Base-by-base conservation (phyloP, 2,113 vertebrate species). In the Mus spicilegus region DNA sequence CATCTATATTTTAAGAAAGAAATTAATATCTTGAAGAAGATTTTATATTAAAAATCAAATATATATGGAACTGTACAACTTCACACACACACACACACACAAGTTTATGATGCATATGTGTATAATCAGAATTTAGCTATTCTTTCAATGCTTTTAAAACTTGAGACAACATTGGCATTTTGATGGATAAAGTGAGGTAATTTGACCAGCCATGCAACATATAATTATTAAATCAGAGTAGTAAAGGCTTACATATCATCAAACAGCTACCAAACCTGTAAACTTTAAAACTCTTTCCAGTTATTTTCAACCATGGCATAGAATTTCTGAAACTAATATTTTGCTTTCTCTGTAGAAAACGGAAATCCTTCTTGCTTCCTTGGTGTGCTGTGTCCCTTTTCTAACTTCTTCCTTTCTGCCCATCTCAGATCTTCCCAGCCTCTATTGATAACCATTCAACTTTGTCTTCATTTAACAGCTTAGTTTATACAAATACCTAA, bases 121-220 rank as follows among this genome's bases (percentile, higher is more conserved):
- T 89, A 82, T 90, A 39, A 69, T 69, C 30, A 28, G 10, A 93
- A 94, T 94, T 91, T 89, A 56, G 20, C 6, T 92, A 8, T 39
- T 84, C 7, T 58, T 91, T 51, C 14, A 78, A 88, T 73, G 65
- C 3, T 9, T 96, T 87, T 22, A 39, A 33, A 82, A 65, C 24
- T 7, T 61, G 39, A 63, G 14, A 56, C 3, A 19, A 51, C 13
- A 76, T 76, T 30, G 26, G 10, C 22, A 77, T 76, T 13, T 65
- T 69, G 46, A 6, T 12, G 20, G 36, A 1, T 20, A 20, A 4
- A 42, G 16, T 46, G 1, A 36, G 46, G 36, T 42, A 90, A 77
- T 28, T 56, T 42, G 13, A 36, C 33, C 17, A 14, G 82, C 0
- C 22, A n/a, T 56, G 49, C 22, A n/a, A 77, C 42, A 12, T 58